Evolutionary conservation across 2,797 vertebrate species (phyloP).

Genomic region (Parotocinclus haroldoi): DNA sequence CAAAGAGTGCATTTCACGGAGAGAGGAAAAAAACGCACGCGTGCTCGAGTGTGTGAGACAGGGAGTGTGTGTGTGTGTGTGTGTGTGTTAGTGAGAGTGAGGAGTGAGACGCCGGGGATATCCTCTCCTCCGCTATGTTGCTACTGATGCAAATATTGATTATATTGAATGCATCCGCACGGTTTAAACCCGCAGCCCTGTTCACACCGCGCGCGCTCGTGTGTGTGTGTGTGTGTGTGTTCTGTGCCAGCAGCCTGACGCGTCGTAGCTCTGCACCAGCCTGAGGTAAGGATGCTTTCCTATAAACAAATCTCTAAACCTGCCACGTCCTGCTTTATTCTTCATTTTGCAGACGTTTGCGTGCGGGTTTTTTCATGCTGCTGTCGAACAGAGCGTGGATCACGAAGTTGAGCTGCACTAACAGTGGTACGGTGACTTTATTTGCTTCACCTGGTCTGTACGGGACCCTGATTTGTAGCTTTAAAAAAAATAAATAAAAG

Average conservation of each 20-base stretch:
- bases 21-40: no score
- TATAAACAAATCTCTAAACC: neutral
- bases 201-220: neutral
- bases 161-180: neutral
- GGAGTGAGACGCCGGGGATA: neutral
- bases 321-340: neutral
- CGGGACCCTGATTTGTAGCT: neutral
- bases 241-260: neutral
- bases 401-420: no score
- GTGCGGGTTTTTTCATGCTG: neutral
- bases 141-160: constrained; percentile 14
- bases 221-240: neutral
- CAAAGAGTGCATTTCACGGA: no score
- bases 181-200: constrained; percentile 9
- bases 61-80: neutral
- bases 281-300: constrained; percentile 10
- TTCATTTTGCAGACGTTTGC: no score
- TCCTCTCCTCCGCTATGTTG: constrained; percentile 9
- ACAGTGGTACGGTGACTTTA: constrained; percentile 1
- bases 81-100: neutral
- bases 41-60: no score
- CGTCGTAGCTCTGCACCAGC: constrained; percentile 10
- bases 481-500: no score
- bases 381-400: neutral
- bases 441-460: constrained; percentile 10